Percentiles rank a stretch among this genome's conserved stretches.
These are phyloP conservation scores for Dipodomys stephensi DNA, from an alignment of 2,113 vertebrate genomes.

Conservation along the genomic window DNA sequence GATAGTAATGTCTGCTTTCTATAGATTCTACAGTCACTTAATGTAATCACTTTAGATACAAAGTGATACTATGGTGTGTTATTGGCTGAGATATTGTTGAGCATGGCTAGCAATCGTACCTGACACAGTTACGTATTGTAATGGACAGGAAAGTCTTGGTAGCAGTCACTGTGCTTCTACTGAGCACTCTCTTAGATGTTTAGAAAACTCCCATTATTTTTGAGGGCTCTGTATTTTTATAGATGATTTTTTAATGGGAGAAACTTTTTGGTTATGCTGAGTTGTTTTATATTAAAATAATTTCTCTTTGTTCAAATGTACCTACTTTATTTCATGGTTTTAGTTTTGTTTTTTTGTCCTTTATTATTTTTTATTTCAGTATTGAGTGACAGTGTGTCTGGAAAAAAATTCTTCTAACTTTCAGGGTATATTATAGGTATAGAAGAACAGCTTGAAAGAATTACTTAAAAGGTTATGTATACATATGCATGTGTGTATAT, in stretches of 20 bases:
- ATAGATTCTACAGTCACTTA: neutral
- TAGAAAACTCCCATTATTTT: neutral
- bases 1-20: neutral
- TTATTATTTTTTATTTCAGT: neutral
- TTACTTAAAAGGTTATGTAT: neutral
- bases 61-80: neutral
- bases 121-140: neutral
- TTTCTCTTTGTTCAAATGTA: neutral
- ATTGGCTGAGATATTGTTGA: neutral
- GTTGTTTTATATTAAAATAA: slow-evolving; percentile 27
- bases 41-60: neutral
- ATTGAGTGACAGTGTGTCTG: neutral
- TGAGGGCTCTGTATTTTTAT: neutral
- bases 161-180: neutral
- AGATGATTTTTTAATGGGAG: neutral
- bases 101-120: neutral
- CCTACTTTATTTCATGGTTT: neutral
- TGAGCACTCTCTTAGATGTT: neutral
- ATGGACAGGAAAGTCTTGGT: neutral
- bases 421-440: neutral
- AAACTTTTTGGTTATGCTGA: neutral
- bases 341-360: neutral
- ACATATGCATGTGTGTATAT: too few relatives aligned
- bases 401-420: neutral
- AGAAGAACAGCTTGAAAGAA: neutral